Conservation (phyloP, 2,888 invertebrate genomes). For the Ophonus ardosiacus region DNA sequence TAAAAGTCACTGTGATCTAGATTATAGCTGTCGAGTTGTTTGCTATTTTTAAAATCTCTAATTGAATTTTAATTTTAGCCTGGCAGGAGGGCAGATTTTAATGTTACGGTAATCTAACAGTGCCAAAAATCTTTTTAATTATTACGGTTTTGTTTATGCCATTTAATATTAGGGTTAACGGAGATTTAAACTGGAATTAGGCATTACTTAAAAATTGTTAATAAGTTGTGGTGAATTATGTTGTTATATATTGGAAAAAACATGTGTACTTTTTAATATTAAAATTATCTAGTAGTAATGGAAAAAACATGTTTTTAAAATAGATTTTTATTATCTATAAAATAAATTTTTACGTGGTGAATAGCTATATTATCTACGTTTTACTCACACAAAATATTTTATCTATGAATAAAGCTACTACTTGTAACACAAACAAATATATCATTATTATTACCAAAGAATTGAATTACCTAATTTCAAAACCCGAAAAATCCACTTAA, state of each 20-base stretch:
- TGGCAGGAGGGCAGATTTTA: slow-evolving; percentile 34
- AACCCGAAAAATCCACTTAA: too few species aligned
- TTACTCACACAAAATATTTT: neutral
- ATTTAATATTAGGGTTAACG: neutral
- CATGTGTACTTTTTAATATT: slow-evolving; percentile 1
- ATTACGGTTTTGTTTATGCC: slow-evolving; percentile 30
- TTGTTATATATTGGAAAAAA: neutral
- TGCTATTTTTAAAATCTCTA: slow-evolving; percentile 56
- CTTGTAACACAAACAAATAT: too few species aligned
- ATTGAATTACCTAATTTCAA: too few species aligned
- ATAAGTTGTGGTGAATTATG: too few species aligned
- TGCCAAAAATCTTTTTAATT: slow-evolving; percentile 51
- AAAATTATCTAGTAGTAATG: slow-evolving; percentile 11
- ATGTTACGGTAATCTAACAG: slow-evolving; percentile 49
- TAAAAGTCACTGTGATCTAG: slow-evolving; percentile 30
- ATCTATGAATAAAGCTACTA: too few species aligned
- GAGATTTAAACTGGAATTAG: neutral
- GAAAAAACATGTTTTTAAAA: slow-evolving; percentile 24
- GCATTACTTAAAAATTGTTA: too few species aligned
- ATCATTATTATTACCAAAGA: too few species aligned
- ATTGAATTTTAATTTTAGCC: slow-evolving; percentile 62
- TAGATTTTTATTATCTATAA: slow-evolving; percentile 2
- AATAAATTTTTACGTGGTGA: neutral
- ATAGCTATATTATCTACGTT: neutral
- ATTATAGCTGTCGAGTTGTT: slow-evolving; percentile 39